Percentiles rank a stretch among this genome's conserved stretches.
These are phyloP conservation scores for Cathartes aura DNA, from an alignment of 2,113 vertebrate genomes.

Conservation along the genomic window DNA sequence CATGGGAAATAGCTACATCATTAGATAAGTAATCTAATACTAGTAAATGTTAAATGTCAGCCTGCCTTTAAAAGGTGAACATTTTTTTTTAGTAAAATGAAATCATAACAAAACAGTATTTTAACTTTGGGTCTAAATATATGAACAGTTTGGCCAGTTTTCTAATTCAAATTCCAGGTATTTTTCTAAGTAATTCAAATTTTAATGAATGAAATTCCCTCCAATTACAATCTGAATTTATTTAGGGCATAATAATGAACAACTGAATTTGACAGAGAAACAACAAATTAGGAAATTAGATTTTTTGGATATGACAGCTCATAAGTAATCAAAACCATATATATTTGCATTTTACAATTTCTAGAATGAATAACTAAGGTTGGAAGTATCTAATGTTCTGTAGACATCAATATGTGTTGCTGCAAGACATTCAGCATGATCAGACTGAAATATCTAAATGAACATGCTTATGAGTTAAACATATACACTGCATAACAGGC, in stretches of 20 bases:
- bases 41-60: not conserved
- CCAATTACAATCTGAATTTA: slow-evolving; percentile 3
- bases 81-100: not conserved
- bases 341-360: slow-evolving; percentile 30
- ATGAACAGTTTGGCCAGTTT: not conserved
- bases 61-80: not conserved
- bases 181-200: slow-evolving; percentile 20
- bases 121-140: not conserved
- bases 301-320: not conserved
- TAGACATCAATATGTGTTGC: slow-evolving; percentile 74
- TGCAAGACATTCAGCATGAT: slow-evolving; percentile 80
- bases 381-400: slow-evolving; percentile 64
- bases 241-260: not conserved
- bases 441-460: slow-evolving; percentile 83
- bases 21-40: not conserved
- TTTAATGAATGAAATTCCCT: slow-evolving; percentile 27
- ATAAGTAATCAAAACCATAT: not conserved
- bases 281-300: not conserved
- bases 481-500: slow-evolving; percentile 74
- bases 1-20: not conserved
- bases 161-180: not conserved
- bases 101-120: not conserved
- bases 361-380: slow-evolving; percentile 23
- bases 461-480: slow-evolving; percentile 75
- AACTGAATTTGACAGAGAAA: not conserved